Base-by-base conservation (phyloP, 1,140 invertebrate species). In the Chlorops oryzae region DNA sequence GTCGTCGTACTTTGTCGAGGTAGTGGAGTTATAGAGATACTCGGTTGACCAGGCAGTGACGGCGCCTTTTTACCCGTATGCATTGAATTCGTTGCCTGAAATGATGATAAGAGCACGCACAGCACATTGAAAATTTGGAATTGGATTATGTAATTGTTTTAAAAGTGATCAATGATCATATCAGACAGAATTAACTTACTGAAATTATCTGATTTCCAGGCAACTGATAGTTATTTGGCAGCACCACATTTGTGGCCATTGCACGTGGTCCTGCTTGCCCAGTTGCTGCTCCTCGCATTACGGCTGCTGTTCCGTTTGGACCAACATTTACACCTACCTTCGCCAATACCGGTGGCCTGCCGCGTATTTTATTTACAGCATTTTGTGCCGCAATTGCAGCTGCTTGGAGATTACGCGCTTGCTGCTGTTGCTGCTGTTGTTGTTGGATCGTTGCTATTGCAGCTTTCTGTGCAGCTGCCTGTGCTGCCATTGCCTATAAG, bases 1-100 rank as follows among this genome's bases (percentile, higher is more conserved):
- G 42, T 47, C 21, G 50, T 68, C 45, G 74, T 79, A 15, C 74
- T 73, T 55, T 80, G 81, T 46, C 87, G 79, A 51, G 89, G 89
- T 65, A 92, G 74, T 39, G 90, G 89, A 38, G 90, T 92, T 72
- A 93, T 92, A 17, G 90, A 92, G 74, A 93, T 92, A 73, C 88
- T 92, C 9, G 90, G 90, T 67, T 88, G 82, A 63, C 77, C 68
- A 80, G 80, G 55, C 51, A 63, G n/a, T n/a, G n/a, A n/a, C n/a
- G n/a, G 55, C 1, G 61, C 59, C 32, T 70, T 72, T 56, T 83
- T 74, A 5, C 60, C 61, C 6, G 64, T 59, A 54, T 63, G 60
- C 52, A n/a, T n/a, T n/a, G 79, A 54, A 60, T 83, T 83, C 20
- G 76, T 73, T 35, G 34, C 34, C 34, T 23, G 75, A 20, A 32